Evolutionary conservation across 2,113 vertebrate species (phyloP).

Genomic region (Arvicanthis niloticus): DNA sequence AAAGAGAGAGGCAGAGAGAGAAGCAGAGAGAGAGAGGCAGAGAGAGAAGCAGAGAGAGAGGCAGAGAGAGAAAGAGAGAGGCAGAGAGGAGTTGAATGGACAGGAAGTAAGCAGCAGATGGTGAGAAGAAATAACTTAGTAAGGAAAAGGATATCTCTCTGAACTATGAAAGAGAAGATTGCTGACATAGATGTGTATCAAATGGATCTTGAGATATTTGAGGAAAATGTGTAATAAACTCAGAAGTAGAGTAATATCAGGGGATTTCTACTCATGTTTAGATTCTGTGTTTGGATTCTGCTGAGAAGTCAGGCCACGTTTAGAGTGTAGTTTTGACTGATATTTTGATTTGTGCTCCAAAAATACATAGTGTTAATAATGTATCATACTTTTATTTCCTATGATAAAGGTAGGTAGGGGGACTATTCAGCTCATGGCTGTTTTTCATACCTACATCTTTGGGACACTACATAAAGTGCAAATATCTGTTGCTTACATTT

Average conservation of each 20-base stretch:
- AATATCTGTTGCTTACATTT: neutral
- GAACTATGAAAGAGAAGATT: neutral
- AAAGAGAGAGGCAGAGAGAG: too few species aligned
- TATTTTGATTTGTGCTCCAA: constrained; percentile 21
- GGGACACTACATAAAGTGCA: neutral
- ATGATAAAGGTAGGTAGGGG: neutral
- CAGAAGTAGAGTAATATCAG: neutral
- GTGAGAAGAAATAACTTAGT: neutral
- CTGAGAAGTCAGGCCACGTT: neutral
- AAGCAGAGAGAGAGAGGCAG: too few species aligned
- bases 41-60: too few species aligned
- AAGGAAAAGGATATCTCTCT: neutral
- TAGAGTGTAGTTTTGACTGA: constrained; percentile 19
- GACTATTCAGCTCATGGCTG: neutral
- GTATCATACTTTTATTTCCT: neutral
- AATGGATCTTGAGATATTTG: neutral
- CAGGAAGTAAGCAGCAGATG: neutral
- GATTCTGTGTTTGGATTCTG: neutral
- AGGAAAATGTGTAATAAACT: neutral
- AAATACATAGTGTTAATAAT: neutral
- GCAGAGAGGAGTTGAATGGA: neutral
- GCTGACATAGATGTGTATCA: neutral
- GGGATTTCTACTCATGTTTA: neutral
- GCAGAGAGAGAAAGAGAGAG: too few species aligned
- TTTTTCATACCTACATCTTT: neutral